Evolutionary conservation across 1,140 invertebrate genomes (phyloP), one percentile per base, ranked within the genome.

Genomic region (Dermatophagoides farinae): DNA sequence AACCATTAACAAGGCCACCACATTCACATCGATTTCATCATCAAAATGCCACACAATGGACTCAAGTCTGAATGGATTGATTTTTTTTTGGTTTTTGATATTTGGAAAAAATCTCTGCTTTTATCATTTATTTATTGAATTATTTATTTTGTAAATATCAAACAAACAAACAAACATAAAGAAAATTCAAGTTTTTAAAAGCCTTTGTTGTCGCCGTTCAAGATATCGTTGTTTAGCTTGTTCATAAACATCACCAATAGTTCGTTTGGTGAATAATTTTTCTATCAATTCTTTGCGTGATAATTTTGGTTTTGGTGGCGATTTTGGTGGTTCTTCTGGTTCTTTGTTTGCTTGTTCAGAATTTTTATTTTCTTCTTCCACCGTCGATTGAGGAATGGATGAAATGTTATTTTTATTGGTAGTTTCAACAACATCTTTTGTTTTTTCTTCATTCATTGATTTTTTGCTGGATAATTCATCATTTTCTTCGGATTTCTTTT

Each of bases 191-290:
- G 11, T 16, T n/a, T 31, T 23, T 40, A 41, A 44, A 18, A 20
- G 20, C 2, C 23, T n/a, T 55, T 18, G 23, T 55, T 14, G 2
- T n/a, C 87, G 86, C 63, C 88, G 77, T 66, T 80, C 76, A 67
- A 84, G 82, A 74, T 88, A 91, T 67, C 85, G 77, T 64, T 82
- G 75, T 25, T 84, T 68, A n/a, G 87, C 86, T 54, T 79, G 80
- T 61, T 84, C 80, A 72, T 85, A 85, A n/a, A 80, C 74, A 52
- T 79, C 75, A 1, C 84, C 86, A 16, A 88, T 78, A 53, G 86
- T 90, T 68, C 86, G 77, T 67, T 91, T 91, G 20, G 63, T 64
- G 62, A 68, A 70, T 14, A 66, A 60, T 44, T 63, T 6, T 37
- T 18, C 14, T 18, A 51, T 40, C 51, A 54, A 54, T 52, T 61